phyloP scores from a whole-genome alignment of 2,113 vertebrate genomes.

The Microtus ochrogaster region DNA sequence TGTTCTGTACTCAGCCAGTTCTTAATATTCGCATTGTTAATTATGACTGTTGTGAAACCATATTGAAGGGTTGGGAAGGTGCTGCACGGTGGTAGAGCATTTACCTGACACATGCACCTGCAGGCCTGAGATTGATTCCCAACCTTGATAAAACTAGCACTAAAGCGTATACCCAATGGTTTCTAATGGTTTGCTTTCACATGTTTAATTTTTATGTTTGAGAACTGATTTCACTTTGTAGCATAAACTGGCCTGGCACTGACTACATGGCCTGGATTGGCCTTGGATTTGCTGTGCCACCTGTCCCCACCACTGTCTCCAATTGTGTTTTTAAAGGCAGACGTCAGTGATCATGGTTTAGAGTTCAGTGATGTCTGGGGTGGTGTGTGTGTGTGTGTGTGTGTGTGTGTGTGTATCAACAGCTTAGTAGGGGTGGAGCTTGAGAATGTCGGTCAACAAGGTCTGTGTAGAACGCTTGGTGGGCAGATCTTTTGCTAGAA shows the following conservation, averaged over 20 bases:
- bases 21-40: background rate
- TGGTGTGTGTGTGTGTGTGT: background rate
- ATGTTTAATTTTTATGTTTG: background rate
- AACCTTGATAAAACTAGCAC: background rate
- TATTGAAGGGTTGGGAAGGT: too few species aligned
- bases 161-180: background rate
- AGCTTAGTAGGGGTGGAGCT: background rate
- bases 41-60: slow-evolving; percentile 25
- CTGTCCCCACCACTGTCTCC: background rate
- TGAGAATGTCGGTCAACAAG: background rate
- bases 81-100: background rate
- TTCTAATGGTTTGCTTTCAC: slow-evolving; percentile 31
- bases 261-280: too few species aligned
- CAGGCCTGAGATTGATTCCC: background rate
- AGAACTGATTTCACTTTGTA: background rate
- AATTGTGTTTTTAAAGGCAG: background rate
- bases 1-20: background rate
- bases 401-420: background rate
- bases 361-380: background rate
- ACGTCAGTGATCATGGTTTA: background rate
- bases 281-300: too few species aligned
- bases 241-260: background rate
- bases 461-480: background rate
- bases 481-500: background rate
- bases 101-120: too few species aligned